Conservation (phyloP, 1,140 invertebrate species). For the Araneus ventricosus region DNA sequence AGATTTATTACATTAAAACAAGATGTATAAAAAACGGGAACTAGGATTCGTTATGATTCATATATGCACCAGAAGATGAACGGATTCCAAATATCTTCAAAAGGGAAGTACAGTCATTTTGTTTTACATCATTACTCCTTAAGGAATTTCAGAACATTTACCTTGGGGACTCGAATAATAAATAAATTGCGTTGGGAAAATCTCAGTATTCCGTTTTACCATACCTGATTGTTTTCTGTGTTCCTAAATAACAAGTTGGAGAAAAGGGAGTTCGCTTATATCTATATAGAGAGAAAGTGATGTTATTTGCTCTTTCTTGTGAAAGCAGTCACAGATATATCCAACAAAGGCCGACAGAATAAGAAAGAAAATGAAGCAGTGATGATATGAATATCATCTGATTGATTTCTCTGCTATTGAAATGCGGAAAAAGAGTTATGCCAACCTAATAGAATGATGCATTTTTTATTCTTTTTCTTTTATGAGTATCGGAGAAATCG, state of each 20-base stretch:
- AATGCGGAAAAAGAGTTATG: neutral
- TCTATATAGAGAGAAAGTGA: neutral
- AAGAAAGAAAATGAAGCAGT: neutral
- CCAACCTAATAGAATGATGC: neutral
- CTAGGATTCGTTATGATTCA: no score
- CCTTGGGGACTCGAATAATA: neutral
- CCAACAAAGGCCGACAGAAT: neutral
- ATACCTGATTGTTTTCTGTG: neutral
- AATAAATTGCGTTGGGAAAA: neutral
- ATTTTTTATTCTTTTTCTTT: neutral
- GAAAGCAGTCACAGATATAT: neutral
- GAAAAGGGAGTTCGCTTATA: neutral
- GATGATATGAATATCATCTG: neutral
- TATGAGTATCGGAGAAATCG: neutral
- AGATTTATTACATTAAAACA: no score
- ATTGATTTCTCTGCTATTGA: neutral
- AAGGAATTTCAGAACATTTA: neutral
- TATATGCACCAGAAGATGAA: no score
- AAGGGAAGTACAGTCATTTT: neutral
- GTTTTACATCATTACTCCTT: neutral
- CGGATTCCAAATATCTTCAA: neutral
- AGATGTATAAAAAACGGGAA: no score
- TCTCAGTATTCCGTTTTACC: neutral
- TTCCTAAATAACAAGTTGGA: neutral
- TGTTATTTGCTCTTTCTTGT: neutral